Evolutionary conservation across 2,113 vertebrate genomes (phyloP).

Genomic region (Progne subis): DNA sequence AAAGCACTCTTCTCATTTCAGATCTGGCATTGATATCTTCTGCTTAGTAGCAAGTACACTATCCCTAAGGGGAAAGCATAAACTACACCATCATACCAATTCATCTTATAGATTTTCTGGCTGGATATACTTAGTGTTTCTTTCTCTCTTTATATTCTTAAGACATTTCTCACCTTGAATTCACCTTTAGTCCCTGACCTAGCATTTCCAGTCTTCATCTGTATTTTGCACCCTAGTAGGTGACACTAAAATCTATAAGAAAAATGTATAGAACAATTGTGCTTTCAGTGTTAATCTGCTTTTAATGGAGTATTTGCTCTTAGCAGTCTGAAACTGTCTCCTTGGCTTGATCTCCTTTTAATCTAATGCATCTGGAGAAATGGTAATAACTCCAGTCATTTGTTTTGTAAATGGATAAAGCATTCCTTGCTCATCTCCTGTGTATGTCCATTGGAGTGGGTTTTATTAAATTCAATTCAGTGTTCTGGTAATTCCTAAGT

Average conservation of each 20-base stretch:
- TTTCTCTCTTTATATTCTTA: neutral
- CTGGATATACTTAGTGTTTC: neutral
- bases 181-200: constrained; percentile 44
- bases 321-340: neutral
- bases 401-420: neutral
- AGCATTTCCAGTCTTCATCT: neutral
- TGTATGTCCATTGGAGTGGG: neutral
- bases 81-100: neutral
- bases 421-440: neutral
- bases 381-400: neutral
- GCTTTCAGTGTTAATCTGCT: constrained; percentile 42
- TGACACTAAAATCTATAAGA: constrained; percentile 25
- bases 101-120: neutral
- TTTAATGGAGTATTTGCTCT: constrained; percentile 56
- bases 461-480: neutral
- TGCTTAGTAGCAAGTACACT: neutral
- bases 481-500: neutral
- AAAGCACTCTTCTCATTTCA: neutral
- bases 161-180: constrained; percentile 9
- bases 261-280: constrained; percentile 1
- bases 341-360: constrained; percentile 25
- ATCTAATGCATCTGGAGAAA: constrained; percentile 46
- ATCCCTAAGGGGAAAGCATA: neutral
- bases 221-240: neutral
- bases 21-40: neutral